A percentile compares a stretch with the other conserved stretches of the same genome.
These are phyloP conservation scores for Scyliorhinus canicula DNA, from an alignment of 2,797 vertebrate species.

Conservation along the genomic window DNA sequence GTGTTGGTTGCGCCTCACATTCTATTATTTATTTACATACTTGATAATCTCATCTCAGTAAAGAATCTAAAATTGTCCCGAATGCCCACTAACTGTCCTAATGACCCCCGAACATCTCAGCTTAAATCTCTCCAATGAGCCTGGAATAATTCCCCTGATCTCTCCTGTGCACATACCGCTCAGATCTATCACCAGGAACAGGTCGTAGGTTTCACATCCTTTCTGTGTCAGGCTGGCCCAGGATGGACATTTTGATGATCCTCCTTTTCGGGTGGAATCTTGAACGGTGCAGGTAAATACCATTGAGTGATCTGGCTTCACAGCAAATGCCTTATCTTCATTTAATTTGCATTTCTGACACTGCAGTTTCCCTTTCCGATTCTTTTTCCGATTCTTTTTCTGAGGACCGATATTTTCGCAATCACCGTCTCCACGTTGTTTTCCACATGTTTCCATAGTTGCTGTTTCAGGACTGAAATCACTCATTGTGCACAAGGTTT, in stretches of 20 bases:
- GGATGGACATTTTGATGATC: not conserved
- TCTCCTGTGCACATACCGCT: not conserved
- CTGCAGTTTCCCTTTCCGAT: not conserved
- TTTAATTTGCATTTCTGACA: not conserved
- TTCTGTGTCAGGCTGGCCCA: not conserved
- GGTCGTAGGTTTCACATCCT: not conserved
- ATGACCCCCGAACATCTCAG: not conserved
- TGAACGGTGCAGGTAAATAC: not conserved
- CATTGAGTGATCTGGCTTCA: not conserved
- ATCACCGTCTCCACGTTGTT: not conserved
- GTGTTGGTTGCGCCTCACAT: not conserved
- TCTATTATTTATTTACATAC: not conserved
- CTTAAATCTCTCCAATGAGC: not conserved
- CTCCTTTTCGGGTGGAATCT: not conserved
- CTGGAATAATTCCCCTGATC: not conserved
- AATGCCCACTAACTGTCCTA: not conserved
- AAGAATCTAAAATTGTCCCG: not conserved
- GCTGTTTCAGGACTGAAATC: too few species aligned
- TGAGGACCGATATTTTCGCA: not conserved
- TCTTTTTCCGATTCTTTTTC: too few species aligned
- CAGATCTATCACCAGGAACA: not conserved
- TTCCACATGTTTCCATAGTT: not conserved
- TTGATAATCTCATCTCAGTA: not conserved
- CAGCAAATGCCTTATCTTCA: not conserved
- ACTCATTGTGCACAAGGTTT: not conserved